phyloP scores from a whole-genome alignment of 64 coral and sea anemone genomes.

The Exaiptasia diaphana region DNA sequence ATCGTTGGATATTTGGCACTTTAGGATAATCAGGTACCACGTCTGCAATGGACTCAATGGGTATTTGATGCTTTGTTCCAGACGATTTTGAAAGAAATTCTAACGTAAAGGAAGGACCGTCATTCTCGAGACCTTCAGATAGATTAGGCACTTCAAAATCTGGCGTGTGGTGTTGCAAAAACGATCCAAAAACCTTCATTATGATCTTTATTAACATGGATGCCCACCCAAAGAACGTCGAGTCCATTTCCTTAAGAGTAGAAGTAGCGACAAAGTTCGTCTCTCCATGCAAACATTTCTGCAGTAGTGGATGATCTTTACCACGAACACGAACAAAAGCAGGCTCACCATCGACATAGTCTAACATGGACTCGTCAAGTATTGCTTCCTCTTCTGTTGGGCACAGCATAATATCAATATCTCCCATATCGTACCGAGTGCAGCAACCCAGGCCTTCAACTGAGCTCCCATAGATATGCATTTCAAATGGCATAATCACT shows the following conservation, averaged over 20 bases:
- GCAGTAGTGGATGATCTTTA: conserved; percentile 42
- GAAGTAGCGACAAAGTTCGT: conserved; percentile 53
- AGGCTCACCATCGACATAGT: conserved; percentile 18
- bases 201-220: too few relatives aligned
- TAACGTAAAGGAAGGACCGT: too few relatives aligned
- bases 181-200: too few relatives aligned
- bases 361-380: conserved; percentile 15
- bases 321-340: conserved; percentile 50
- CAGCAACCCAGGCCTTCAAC: background rate
- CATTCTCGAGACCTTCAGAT: too few relatives aligned
- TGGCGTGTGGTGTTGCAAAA: too few relatives aligned
- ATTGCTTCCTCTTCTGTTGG: background rate
- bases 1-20: too few relatives aligned
- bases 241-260: conserved; percentile 46
- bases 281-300: conserved; percentile 50
- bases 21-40: too few relatives aligned
- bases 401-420: conserved; percentile 33
- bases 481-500: background rate
- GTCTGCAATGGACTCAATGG: too few relatives aligned
- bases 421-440: background rate
- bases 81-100: background rate
- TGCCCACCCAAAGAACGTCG: conserved; percentile 35
- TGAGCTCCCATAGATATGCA: conserved; percentile 1
- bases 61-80: too few relatives aligned
- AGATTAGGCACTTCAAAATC: too few relatives aligned